Evolutionary conservation across 2,888 invertebrate genomes (phyloP), one percentile per base, ranked within the genome.

Genomic region (Chrysotoxum bicinctum): DNA sequence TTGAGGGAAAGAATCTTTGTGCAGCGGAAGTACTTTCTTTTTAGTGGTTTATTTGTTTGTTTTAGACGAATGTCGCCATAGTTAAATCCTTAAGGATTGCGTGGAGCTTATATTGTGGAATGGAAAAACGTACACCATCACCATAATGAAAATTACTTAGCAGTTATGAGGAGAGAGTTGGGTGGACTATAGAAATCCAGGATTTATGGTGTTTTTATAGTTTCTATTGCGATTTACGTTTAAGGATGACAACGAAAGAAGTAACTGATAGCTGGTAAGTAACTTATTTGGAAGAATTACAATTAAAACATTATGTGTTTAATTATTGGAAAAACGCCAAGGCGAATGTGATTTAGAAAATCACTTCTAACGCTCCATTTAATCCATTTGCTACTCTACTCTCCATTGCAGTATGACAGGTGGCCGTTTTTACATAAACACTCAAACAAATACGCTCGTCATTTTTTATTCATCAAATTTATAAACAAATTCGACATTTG

Each of bases 31-130:
- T n/a, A 16, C 10, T 12, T 48, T 23, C 21, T 37, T 62, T 10
- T 60, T 45, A 23, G 10, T 16, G 7, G 43, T 12, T 7, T 8
- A 45, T 62, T 54, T 77, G 62, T 82, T 77, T 82, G 77, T 77
- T 68, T 66, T n/a, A 73, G 82, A 73, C 48, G 19, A 73, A 56
- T 68, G 82, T 77, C 82, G 77, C 82, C 82, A 73, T 26, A 43
- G 40, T 40, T 23, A 30, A 40, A 40, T 54, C 69, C 21, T 23
- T 48, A 16, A 19, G 10, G 40, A 37, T 32, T 43, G 35, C 12
- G 8, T 1, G 30, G 19, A 45, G 19, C 8, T 23, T 21, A 14
- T 19, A 16, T 2, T 21, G n/a, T n/a, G 19, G 5, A 50, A 26
- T 60, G 3, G 26, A 30, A 52, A 30, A 30, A 10, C 19, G 10